These are phyloP conservation scores for Paramisgurnus dabryanus DNA, from an alignment of 2,113 vertebrate species.

Conservation along the genomic window DNA sequence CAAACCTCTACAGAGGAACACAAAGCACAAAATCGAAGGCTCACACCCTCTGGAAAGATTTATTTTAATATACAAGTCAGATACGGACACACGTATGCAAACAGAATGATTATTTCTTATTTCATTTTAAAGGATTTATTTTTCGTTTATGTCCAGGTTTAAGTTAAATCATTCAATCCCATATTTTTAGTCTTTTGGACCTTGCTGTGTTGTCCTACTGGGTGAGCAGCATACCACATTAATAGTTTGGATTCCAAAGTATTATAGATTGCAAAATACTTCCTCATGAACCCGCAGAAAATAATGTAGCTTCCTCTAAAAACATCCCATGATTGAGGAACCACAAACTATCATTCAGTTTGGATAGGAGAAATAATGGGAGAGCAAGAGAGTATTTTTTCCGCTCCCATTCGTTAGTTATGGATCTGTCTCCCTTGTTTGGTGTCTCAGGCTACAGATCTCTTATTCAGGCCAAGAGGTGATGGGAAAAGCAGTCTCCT, in stretches of 20 bases:
- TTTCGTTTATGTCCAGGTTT: not conserved
- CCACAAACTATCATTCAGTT: not conserved
- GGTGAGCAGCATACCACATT: not conserved
- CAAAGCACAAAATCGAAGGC: not conserved
- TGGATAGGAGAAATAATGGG: not conserved
- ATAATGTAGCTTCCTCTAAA: not conserved
- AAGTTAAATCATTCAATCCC: not conserved
- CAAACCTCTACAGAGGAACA: conserved; percentile 14
- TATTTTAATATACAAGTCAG: not conserved
- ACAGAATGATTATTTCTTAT: no score
- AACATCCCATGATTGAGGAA: not conserved
- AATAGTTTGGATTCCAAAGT: not conserved
- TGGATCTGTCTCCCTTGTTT: conserved; percentile 5
- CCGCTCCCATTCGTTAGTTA: not conserved
- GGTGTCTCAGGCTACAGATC: conserved; percentile 19
- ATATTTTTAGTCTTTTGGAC: not conserved
- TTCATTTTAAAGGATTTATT: no score
- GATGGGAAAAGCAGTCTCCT: conserved; percentile 29
- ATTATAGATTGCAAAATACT: not conserved
- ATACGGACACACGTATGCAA: not conserved
- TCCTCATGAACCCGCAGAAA: conserved; percentile 1
- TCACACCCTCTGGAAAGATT: conserved; percentile 1
- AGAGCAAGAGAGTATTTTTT: not conserved
- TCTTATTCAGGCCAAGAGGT: conserved; percentile 17
- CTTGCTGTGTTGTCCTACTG: not conserved